phyloP scores from a whole-genome alignment of 2,888 invertebrate genomes.

The Calliphora vomitoria region DNA sequence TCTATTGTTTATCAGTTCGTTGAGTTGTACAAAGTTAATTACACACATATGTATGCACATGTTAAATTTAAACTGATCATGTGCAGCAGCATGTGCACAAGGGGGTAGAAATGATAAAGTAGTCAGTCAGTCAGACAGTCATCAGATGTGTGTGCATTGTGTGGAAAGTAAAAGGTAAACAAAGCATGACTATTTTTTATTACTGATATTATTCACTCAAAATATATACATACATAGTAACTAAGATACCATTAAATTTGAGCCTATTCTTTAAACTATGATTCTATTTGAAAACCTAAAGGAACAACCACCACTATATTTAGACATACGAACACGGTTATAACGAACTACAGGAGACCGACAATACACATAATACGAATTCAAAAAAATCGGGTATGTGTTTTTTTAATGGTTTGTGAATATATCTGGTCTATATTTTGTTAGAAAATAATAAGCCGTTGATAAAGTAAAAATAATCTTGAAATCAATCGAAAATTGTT shows the following conservation, averaged over 20 bases:
- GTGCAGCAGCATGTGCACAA: slow-evolving; percentile 47
- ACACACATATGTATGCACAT: slow-evolving; percentile 4
- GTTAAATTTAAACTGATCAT: slow-evolving; percentile 41
- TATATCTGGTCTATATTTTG: too few relatives aligned
- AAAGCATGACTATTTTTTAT: slow-evolving; percentile 66
- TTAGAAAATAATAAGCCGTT: too few relatives aligned
- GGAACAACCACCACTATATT: neutral
- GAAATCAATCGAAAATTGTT: too few relatives aligned
- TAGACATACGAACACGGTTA: neutral
- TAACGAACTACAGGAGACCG: too few relatives aligned
- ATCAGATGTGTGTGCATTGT: slow-evolving; percentile 54
- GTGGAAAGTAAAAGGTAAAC: slow-evolving; percentile 71
- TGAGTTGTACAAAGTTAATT: slow-evolving; percentile 43
- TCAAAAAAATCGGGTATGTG: too few relatives aligned
- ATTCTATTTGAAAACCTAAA: slow-evolving; percentile 6
- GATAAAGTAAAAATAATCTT: too few relatives aligned
- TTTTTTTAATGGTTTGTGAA: too few relatives aligned
- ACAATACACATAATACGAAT: too few relatives aligned
- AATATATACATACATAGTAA: slow-evolving; percentile 22
- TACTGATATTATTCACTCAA: slow-evolving; percentile 59
- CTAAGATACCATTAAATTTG: slow-evolving; percentile 44
- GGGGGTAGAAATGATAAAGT: slow-evolving; percentile 23
- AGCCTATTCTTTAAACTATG: slow-evolving; percentile 15
- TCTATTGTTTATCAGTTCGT: slow-evolving; percentile 67
- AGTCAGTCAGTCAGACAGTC: neutral